These are phyloP conservation scores for Anoplophora glabripennis DNA, from an alignment of 1,140 invertebrate species.

Conservation along the genomic window DNA sequence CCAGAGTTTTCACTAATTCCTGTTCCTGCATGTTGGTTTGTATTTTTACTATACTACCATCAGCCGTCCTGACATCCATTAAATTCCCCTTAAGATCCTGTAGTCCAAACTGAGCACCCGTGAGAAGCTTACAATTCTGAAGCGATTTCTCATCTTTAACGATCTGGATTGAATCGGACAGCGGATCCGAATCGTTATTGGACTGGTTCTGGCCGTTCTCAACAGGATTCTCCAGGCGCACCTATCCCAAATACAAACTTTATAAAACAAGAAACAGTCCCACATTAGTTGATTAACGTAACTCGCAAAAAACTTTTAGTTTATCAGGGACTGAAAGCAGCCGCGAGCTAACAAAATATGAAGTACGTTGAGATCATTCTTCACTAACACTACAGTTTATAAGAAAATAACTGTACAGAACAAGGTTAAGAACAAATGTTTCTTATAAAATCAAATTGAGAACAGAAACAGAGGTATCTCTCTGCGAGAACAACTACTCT, in stretches of 20 bases:
- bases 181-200: slow-evolving; percentile 23
- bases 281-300: too few relatives aligned
- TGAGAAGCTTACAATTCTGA: slow-evolving; percentile 45
- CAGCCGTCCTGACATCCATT: slow-evolving; percentile 68
- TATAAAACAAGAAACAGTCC: too few relatives aligned
- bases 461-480: too few relatives aligned
- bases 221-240: slow-evolving; percentile 37
- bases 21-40: slow-evolving; percentile 63
- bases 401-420: too few relatives aligned
- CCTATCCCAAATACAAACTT: slow-evolving; percentile 12
- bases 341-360: too few relatives aligned
- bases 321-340: too few relatives aligned
- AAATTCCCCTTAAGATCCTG: slow-evolving; percentile 50
- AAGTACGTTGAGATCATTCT: too few relatives aligned
- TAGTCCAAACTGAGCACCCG: slow-evolving; percentile 41
- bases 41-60: slow-evolving; percentile 72
- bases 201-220: slow-evolving; percentile 38
- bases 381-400: too few relatives aligned
- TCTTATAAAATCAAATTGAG: too few relatives aligned
- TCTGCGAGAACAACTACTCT: too few relatives aligned
- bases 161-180: slow-evolving; percentile 39
- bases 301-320: too few relatives aligned
- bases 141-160: slow-evolving; percentile 48
- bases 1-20: slow-evolving; percentile 64
- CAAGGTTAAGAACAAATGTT: too few relatives aligned